A percentile compares a stretch with the other conserved stretches of the same genome.
phyloP scores from a whole-genome alignment of 1,140 invertebrate genomes.

The Colletes gigas region DNA sequence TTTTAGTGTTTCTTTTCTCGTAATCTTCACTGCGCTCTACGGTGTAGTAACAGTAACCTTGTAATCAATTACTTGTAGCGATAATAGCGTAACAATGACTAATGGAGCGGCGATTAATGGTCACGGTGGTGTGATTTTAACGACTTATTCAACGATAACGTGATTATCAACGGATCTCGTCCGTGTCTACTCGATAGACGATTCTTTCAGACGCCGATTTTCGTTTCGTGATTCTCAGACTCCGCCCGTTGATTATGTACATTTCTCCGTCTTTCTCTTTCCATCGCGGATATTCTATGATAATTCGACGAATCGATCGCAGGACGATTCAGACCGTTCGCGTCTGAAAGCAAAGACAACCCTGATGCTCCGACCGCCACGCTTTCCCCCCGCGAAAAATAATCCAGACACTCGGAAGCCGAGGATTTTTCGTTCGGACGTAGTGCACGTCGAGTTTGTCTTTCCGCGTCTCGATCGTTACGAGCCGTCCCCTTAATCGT shows the following conservation, averaged over 20 bases:
- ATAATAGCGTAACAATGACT: slow-evolving; percentile 53
- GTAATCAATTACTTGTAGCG: slow-evolving; percentile 33
- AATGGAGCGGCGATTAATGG: slow-evolving; percentile 35
- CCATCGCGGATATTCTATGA: neutral
- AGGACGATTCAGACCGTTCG: slow-evolving; percentile 16
- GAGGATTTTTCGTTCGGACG: neutral
- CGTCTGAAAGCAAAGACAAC: slow-evolving; percentile 4
- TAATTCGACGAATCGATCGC: slow-evolving; percentile 8
- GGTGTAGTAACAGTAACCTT: slow-evolving; percentile 39
- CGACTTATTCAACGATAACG: slow-evolving; percentile 40
- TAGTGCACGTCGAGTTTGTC: neutral
- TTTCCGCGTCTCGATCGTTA: neutral
- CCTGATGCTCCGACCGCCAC: slow-evolving; percentile 9
- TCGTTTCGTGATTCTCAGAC: neutral
- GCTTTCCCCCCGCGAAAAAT: neutral
- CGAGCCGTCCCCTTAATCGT: too few species aligned
- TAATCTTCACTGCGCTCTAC: slow-evolving; percentile 40
- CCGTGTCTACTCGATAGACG: neutral
- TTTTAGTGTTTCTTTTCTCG: neutral
- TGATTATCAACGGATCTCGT: slow-evolving; percentile 46
- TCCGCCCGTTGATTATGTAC: neutral
- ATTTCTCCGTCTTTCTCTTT: neutral
- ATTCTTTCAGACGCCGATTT: neutral
- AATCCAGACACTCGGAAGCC: neutral
- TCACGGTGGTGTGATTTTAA: slow-evolving; percentile 37